Evolutionary conservation across 2,113 vertebrate species (phyloP).

Genomic region (Gasterosteus nipponicus): DNA sequence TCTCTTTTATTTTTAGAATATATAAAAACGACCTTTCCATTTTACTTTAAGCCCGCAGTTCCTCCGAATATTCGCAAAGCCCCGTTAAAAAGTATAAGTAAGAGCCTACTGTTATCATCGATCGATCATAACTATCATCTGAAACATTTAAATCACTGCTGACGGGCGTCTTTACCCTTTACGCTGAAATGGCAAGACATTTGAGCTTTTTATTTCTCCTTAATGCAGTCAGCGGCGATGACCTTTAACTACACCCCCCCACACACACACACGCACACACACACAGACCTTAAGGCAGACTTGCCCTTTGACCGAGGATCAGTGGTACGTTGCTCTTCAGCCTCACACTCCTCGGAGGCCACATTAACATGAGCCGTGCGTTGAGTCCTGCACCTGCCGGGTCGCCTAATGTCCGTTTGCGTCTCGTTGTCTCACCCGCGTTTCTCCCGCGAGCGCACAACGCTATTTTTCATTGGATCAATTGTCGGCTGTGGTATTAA

Average conservation of each 20-base stretch:
- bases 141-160: slow-evolving; percentile 64
- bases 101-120: background rate
- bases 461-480: background rate
- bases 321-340: slow-evolving; percentile 54
- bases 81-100: background rate
- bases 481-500: background rate
- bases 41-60: background rate
- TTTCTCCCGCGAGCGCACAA: background rate
- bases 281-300: slow-evolving; percentile 42
- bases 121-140: slow-evolving; percentile 42
- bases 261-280: no score
- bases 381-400: slow-evolving; percentile 53
- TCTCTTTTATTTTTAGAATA: background rate
- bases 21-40: background rate
- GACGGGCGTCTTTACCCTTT: slow-evolving; percentile 77
- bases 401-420: background rate
- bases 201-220: slow-evolving; percentile 74
- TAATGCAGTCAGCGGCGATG: slow-evolving; percentile 67
- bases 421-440: background rate
- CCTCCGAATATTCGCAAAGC: background rate
- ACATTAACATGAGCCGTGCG: slow-evolving; percentile 47
- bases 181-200: slow-evolving; percentile 76
- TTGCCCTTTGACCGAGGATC: slow-evolving; percentile 72
- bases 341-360: slow-evolving; percentile 55
- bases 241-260: slow-evolving; percentile 65